phyloP scores from a whole-genome alignment of 2,888 invertebrate genomes.

The Thymelicus lineola region DNA sequence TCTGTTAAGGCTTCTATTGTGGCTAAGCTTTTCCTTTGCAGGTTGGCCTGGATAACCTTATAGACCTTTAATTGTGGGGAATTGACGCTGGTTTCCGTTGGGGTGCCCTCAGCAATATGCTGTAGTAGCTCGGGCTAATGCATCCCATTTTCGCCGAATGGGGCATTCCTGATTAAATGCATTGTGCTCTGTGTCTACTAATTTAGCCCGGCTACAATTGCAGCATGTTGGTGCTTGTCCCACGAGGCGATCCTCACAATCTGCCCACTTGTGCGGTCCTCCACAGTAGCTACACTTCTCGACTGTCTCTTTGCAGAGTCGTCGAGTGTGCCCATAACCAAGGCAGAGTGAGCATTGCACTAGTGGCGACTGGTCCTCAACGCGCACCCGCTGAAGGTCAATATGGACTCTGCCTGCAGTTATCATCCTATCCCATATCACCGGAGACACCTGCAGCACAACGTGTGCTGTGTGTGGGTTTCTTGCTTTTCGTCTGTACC shows the following conservation, averaged over 20 bases:
- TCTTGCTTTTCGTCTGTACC: conserved; percentile 19
- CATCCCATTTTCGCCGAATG: conserved; percentile 14
- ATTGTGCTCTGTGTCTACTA: conserved; percentile 8
- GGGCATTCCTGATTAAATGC: conserved; percentile 17
- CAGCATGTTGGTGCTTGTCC: conserved; percentile 15
- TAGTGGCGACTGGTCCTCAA: conserved; percentile 28
- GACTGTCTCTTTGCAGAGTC: conserved; percentile 5
- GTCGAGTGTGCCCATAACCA: conserved; percentile 20
- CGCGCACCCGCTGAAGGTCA: conserved; percentile 24
- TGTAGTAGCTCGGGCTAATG: background rate
- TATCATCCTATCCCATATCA: background rate
- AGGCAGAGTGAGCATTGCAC: conserved; percentile 33
- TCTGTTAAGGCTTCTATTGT: conserved; percentile 1
- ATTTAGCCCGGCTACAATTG: conserved; percentile 20
- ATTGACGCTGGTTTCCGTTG: too few relatives aligned
- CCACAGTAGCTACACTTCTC: conserved; percentile 31
- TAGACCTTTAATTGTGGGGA: background rate
- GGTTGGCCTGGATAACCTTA: conserved; percentile 19
- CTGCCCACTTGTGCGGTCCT: conserved; percentile 4
- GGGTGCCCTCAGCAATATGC: conserved; percentile 31
- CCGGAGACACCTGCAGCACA: conserved; percentile 9
- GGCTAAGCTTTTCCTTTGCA: background rate
- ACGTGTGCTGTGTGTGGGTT: conserved; percentile 16
- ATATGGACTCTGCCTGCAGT: background rate
- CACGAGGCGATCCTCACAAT: conserved; percentile 3